Evolutionary conservation across 2,113 vertebrate genomes (phyloP).

Genomic region (Anseranas semipalmata): DNA sequence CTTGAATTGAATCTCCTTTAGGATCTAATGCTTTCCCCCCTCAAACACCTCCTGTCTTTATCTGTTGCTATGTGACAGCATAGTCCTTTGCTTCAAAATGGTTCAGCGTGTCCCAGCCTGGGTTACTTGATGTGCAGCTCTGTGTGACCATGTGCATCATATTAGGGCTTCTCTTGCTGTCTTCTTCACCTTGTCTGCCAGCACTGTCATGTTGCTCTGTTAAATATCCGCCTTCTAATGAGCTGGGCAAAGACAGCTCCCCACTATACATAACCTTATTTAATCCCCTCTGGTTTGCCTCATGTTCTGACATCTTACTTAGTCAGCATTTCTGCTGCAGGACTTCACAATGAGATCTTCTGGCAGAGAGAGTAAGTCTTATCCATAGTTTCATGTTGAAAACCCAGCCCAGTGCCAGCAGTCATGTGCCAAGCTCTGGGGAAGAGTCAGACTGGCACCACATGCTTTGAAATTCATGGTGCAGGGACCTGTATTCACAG

Average conservation of each 20-base stretch:
- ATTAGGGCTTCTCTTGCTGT: not conserved
- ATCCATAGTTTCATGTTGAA: not conserved
- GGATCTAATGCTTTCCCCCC: not conserved
- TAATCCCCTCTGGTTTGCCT: slow-evolving; percentile 2
- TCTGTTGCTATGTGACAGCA: not conserved
- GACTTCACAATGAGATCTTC: not conserved
- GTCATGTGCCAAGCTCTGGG: not conserved
- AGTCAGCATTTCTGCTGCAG: not conserved
- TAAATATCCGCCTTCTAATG: not conserved
- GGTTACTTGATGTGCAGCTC: not conserved
- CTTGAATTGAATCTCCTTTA: not conserved
- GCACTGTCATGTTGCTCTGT: not conserved
- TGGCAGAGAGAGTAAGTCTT: not conserved
- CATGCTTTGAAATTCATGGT: not conserved
- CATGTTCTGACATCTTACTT: not conserved
- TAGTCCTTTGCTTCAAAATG: not conserved
- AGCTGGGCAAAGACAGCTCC: not conserved
- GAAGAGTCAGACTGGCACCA: not conserved
- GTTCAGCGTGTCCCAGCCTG: not conserved
- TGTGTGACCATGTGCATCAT: not conserved
- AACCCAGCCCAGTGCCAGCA: not conserved
- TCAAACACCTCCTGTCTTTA: not conserved
- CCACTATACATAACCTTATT: not conserved
- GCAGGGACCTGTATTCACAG: not conserved
- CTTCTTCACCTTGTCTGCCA: not conserved